phyloP scores from a whole-genome alignment of 2,888 invertebrate genomes.

The Sarcophaga caerulescens region DNA sequence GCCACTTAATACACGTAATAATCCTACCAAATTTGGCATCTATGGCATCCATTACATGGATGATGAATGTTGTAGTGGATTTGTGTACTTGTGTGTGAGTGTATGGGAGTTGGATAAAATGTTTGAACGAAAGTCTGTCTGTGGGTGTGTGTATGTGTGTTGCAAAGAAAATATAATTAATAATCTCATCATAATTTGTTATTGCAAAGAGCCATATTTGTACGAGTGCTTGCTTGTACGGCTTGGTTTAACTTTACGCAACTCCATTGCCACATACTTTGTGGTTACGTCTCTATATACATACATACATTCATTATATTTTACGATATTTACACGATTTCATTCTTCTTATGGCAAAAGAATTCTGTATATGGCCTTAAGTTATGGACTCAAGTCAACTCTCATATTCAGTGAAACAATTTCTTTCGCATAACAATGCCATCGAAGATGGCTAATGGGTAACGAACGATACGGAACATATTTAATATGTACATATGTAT shows the following conservation, averaged over 20 bases:
- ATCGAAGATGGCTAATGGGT: conserved; percentile 39
- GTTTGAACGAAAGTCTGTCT: background rate
- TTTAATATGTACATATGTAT: background rate
- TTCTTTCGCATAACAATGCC: conserved; percentile 2
- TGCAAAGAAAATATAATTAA: conserved; percentile 74
- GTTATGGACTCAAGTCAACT: conserved; percentile 35
- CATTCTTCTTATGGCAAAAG: conserved; percentile 2
- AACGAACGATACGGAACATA: conserved; percentile 7
- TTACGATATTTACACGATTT: conserved; percentile 11
- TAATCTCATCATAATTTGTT: conserved; percentile 80
- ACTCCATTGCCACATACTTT: conserved; percentile 62
- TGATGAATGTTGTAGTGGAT: too few relatives aligned
- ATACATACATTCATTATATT: too few relatives aligned
- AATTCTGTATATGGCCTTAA: conserved; percentile 36
- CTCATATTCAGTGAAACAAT: conserved; percentile 29
- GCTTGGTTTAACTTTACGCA: conserved; percentile 22
- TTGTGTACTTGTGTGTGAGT: background rate
- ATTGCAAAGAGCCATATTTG: conserved; percentile 55
- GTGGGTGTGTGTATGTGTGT: conserved; percentile 5
- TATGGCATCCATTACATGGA: background rate
- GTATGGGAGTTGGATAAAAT: background rate
- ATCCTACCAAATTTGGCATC: conserved; percentile 59
- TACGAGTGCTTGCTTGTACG: conserved; percentile 8
- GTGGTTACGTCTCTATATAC: conserved; percentile 60
- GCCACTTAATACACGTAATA: conserved; percentile 59